Evolutionary conservation across 2,113 vertebrate species (phyloP).

Genomic region (Megaceryle maxima): DNA sequence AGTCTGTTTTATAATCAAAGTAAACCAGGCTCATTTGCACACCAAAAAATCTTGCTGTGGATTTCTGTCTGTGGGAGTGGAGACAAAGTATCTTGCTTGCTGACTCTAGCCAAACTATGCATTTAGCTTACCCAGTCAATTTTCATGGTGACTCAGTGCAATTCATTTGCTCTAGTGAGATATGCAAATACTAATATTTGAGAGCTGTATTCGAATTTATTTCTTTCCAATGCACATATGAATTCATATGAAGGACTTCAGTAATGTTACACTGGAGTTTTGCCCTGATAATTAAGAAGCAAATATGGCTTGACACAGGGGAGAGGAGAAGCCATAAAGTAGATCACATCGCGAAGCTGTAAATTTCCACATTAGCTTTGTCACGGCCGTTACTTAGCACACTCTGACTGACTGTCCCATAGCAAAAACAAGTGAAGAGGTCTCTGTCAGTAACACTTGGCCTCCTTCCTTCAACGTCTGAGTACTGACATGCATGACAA

Average conservation of each 20-base stretch:
- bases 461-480: neutral
- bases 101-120: constrained; percentile 49
- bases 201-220: neutral
- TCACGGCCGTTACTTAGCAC: neutral
- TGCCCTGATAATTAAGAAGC: neutral
- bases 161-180: constrained; percentile 45
- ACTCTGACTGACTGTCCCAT: neutral
- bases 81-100: constrained; percentile 48
- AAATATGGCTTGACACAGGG: neutral
- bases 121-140: constrained; percentile 56
- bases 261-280: neutral
- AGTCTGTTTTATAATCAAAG: constrained; percentile 70
- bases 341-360: neutral
- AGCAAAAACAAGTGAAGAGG: neutral
- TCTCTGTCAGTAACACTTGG: neutral
- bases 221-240: neutral
- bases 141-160: constrained; percentile 62
- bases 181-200: constrained; percentile 47
- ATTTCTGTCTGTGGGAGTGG: constrained; percentile 65
- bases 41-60: constrained; percentile 66
- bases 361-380: neutral
- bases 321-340: neutral
- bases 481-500: neutral
- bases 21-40: constrained; percentile 65
- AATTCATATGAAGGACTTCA: neutral